These are phyloP conservation scores for Petrolisthes manimaculis DNA, from an alignment of 2,888 invertebrate genomes.

Conservation along the genomic window DNA sequence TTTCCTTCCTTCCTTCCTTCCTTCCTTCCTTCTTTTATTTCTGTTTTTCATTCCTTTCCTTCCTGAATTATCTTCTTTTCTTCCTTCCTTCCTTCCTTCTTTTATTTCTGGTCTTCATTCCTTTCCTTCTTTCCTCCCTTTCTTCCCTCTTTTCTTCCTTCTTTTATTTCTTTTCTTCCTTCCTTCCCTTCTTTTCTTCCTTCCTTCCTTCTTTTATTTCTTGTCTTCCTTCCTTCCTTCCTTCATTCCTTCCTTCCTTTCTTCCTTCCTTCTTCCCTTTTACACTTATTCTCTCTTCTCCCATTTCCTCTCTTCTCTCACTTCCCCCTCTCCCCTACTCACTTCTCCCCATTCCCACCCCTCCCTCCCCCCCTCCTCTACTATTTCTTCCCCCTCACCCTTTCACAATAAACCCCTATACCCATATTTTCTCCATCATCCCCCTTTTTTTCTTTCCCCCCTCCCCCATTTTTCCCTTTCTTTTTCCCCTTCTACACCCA, in stretches of 20 bases:
- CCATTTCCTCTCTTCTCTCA: not conserved
- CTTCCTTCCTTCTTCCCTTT: too few species aligned
- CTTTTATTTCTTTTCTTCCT: not conserved
- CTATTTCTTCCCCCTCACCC: not conserved
- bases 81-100: not conserved
- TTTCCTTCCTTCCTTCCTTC: too few species aligned
- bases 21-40: too few species aligned
- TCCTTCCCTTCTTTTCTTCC: too few species aligned
- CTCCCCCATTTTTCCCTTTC: slow-evolving; percentile 12
- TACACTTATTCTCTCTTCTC: not conserved
- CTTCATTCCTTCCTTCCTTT: too few species aligned
- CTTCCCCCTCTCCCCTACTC: not conserved
- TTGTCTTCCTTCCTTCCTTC: too few species aligned
- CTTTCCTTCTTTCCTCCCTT: not conserved
- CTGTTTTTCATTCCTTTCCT: not conserved
- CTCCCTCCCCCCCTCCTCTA: not conserved
- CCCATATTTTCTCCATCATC: not conserved
- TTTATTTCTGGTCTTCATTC: too few species aligned
- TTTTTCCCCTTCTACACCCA: not conserved
- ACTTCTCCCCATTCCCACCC: not conserved
- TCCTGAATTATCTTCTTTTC: slow-evolving; percentile 9
- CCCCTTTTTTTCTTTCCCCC: not conserved
- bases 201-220: too few species aligned
- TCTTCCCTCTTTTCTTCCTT: not conserved
- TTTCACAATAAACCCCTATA: not conserved